Evolutionary conservation across 2,888 invertebrate species (phyloP).

Genomic region (Trichopria drosophilae): DNA sequence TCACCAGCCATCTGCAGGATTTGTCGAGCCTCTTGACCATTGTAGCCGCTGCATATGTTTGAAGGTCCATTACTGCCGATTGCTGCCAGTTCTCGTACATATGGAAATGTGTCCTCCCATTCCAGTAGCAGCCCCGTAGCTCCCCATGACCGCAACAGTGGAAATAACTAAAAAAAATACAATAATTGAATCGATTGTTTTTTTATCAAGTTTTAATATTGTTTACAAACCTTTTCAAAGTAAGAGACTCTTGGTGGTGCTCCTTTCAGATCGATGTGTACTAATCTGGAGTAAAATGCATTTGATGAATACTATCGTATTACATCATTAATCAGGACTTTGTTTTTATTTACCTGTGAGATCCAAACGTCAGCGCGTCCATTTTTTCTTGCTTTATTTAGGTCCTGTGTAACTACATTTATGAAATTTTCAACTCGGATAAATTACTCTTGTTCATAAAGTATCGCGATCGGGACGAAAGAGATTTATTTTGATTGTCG

Average conservation of each 20-base stretch:
- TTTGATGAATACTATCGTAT: slow-evolving; percentile 29
- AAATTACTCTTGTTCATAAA: neutral
- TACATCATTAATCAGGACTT: slow-evolving; percentile 11
- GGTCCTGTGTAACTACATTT: neutral
- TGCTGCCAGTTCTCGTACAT: slow-evolving; percentile 64
- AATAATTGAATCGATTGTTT: neutral
- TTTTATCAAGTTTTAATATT: neutral
- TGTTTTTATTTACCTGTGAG: slow-evolving; percentile 59
- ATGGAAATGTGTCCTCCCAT: slow-evolving; percentile 91
- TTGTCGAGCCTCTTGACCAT: slow-evolving; percentile 67
- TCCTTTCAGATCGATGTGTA: slow-evolving; percentile 77
- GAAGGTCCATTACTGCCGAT: slow-evolving; percentile 62
- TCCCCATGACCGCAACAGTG: slow-evolving; percentile 68
- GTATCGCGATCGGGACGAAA: too few relatives aligned
- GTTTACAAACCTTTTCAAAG: slow-evolving; percentile 60
- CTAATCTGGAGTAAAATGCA: slow-evolving; percentile 58
- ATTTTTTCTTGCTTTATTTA: slow-evolving; percentile 51
- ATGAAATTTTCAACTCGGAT: neutral
- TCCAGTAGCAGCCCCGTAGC: slow-evolving; percentile 82
- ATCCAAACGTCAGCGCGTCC: slow-evolving; percentile 59
- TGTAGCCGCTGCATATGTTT: slow-evolving; percentile 63
- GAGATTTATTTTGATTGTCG: too few relatives aligned
- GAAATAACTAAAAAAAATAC: slow-evolving; percentile 62
- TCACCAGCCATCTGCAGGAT: slow-evolving; percentile 70
- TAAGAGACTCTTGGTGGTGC: slow-evolving; percentile 69